Conservation (phyloP, 2,797 vertebrate species). For the Alca torda region DNA sequence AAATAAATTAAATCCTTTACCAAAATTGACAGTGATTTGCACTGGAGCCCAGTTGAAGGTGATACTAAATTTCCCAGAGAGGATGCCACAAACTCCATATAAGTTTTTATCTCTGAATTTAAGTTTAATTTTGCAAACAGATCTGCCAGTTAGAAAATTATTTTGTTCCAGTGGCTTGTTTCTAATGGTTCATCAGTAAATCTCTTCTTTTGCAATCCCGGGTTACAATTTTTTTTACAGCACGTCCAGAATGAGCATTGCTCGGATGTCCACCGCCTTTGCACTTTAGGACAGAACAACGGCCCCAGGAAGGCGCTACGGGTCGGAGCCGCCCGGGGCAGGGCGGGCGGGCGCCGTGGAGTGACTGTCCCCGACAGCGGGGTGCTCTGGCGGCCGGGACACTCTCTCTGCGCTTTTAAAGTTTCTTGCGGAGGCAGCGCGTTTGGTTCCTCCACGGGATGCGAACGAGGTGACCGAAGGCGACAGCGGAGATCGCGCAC, state of each 20-base stretch:
- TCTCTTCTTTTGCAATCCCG: background rate
- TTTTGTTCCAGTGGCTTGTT: background rate
- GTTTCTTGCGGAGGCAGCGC: background rate
- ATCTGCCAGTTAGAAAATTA: background rate
- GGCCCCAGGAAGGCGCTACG: background rate
- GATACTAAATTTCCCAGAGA: background rate
- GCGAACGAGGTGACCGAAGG: background rate
- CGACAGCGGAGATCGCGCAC: background rate
- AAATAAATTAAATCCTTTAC: background rate
- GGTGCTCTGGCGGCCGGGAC: background rate
- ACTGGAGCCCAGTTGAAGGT: background rate
- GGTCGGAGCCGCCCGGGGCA: background rate
- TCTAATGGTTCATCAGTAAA: background rate
- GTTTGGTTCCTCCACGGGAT: background rate
- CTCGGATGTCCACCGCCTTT: background rate
- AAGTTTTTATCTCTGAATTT: background rate
- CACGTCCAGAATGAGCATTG: background rate
- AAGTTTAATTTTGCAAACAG: background rate
- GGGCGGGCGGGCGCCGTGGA: background rate
- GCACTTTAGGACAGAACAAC: background rate
- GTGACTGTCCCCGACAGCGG: background rate
- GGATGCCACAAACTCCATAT: background rate
- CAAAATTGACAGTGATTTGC: background rate
- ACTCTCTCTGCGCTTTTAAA: accelerated
- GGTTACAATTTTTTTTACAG: background rate